Percentiles rank a stretch among this genome's conserved stretches.
phyloP scores from a whole-genome alignment of 2,797 vertebrate genomes.

The Danio aesculapii region DNA sequence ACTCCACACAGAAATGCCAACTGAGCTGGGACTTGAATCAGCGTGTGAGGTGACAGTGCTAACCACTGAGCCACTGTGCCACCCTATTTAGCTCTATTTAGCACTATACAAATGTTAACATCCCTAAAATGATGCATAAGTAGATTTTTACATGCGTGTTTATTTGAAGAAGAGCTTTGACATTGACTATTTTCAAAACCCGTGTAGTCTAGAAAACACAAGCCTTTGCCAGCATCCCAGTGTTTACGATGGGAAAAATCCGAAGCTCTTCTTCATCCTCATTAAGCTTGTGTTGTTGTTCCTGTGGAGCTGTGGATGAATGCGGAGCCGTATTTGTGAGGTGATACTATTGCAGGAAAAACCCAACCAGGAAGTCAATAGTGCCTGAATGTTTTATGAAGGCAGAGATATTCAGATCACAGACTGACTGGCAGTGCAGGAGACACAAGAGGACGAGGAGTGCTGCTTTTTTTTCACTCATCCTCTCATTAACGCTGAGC shows the following conservation, averaged over 20 bases:
- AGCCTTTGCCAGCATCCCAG: neutral
- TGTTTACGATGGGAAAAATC: neutral
- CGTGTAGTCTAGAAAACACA: neutral
- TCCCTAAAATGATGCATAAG: neutral
- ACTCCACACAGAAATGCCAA: too few relatives aligned
- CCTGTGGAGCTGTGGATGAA: slow-evolving; percentile 69
- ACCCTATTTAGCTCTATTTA: too few relatives aligned
- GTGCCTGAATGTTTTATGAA: slow-evolving; percentile 93
- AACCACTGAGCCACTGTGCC: too few relatives aligned
- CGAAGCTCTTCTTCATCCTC: slow-evolving; percentile 33
- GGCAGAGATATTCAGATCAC: slow-evolving; percentile 92
- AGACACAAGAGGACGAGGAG: slow-evolving; percentile 67
- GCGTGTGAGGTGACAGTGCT: too few relatives aligned
- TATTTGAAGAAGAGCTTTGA: neutral
- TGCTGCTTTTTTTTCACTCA: slow-evolving; percentile 35
- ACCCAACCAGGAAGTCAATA: slow-evolving; percentile 84
- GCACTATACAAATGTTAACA: too few relatives aligned
- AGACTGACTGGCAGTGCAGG: slow-evolving; percentile 78
- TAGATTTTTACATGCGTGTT: neutral
- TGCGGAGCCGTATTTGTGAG: slow-evolving; percentile 68
- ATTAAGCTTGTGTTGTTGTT: slow-evolving; percentile 29
- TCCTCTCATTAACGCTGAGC: slow-evolving; percentile 69
- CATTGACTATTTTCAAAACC: neutral
- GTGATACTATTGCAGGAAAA: slow-evolving; percentile 68
- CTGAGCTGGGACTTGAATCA: too few relatives aligned